phyloP scores from a whole-genome alignment of 2,797 vertebrate genomes.

The Alectoris magna region DNA sequence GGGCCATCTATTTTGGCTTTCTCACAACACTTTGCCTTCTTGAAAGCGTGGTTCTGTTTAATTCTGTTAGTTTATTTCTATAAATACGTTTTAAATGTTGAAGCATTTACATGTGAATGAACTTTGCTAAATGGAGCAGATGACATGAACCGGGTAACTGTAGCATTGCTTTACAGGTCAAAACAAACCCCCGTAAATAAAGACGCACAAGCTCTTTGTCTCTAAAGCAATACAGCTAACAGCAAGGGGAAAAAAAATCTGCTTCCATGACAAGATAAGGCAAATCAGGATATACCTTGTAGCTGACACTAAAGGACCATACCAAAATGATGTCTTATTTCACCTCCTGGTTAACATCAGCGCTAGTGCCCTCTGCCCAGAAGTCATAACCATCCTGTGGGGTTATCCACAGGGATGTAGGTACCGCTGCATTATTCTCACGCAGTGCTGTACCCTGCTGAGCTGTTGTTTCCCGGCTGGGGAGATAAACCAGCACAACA shows the following conservation, averaged over 20 bases:
- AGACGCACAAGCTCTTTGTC: background rate
- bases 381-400: no score
- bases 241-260: background rate
- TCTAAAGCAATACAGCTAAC: background rate
- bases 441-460: no score
- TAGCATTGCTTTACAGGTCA: background rate
- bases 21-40: background rate
- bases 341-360: no score
- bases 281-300: rapidly evolving
- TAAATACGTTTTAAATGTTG: background rate
- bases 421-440: no score
- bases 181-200: background rate
- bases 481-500: no score
- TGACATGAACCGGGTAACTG: background rate
- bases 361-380: no score
- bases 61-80: background rate
- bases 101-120: background rate
- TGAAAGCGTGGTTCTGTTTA: no score
- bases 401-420: no score
- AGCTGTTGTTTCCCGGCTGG: no score
- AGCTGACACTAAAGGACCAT: rapidly evolving
- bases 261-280: background rate
- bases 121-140: background rate
- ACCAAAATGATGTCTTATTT: background rate
- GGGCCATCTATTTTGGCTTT: background rate